Conservation (phyloP, 2,113 vertebrate species). For the Tetrax tetrax region DNA sequence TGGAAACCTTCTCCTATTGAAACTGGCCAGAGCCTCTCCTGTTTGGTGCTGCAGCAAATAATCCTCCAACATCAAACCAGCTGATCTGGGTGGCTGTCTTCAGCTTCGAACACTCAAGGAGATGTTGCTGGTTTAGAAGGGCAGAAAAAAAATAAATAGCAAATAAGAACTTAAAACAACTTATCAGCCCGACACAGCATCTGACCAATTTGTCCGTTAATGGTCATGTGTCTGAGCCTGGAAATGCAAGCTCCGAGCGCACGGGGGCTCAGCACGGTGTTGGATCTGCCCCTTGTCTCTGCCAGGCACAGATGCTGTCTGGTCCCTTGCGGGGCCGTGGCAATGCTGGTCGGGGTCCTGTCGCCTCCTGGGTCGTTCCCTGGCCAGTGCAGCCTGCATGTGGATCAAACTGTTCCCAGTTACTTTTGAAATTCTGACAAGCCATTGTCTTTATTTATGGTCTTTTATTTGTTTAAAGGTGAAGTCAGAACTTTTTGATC, state of each 20-base stretch:
- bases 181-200: neutral
- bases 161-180: neutral
- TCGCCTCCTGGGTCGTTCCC: neutral
- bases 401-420: neutral
- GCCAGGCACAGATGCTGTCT: neutral
- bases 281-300: neutral
- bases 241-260: neutral
- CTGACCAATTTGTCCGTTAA: neutral
- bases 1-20: neutral
- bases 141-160: neutral
- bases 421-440: neutral
- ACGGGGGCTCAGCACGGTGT: neutral
- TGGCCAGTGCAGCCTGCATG: fast-evolving
- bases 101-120: neutral
- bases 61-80: neutral
- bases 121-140: neutral
- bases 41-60: neutral
- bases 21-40: neutral
- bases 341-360: neutral
- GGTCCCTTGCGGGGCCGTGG: fast-evolving
- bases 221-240: neutral
- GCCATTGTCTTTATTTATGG: neutral
- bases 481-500: neutral
- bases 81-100: neutral
- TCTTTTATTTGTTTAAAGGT: neutral